phyloP scores from a whole-genome alignment of 2,113 vertebrate genomes.

The cat (Felis catus) region F.catus_Fca126_mat1.0 CM031412.1:162624001-162624500 shows the following conservation, averaged over 20 bases:
- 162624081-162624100: not conserved
- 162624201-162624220: not conserved
- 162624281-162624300: not conserved
- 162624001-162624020: not conserved
- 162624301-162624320: not conserved
- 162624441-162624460: not conserved
- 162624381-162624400: not conserved
- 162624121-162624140: not conserved
- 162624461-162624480: constrained; percentile 4
- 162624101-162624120: not conserved
- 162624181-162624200: not conserved
- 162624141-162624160: not conserved
- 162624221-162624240: not conserved
- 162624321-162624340: not conserved
- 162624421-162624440: not conserved
- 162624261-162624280: not conserved
- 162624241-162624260: not conserved
- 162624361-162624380: not conserved
- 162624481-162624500: not conserved
- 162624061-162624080: not conserved
- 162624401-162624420: not conserved
- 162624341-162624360: not conserved
- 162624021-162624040: not conserved
- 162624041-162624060: not conserved
- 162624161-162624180: not conserved